Conservation (phyloP, 1,140 invertebrate genomes). For the Sipha flava region DNA sequence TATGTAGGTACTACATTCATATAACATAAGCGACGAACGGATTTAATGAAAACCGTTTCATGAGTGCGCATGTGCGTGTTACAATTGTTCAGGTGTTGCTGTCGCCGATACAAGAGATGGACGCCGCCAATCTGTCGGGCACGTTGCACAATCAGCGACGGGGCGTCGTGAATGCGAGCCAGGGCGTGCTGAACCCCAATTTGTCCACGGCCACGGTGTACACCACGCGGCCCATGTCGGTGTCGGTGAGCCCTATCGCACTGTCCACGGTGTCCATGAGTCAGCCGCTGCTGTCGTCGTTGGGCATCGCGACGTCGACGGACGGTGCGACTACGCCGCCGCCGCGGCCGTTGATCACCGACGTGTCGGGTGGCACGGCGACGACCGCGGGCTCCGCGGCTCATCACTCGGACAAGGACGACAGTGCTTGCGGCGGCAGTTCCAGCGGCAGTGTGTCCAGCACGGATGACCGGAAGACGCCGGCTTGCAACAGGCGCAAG, state of each 20-base stretch:
- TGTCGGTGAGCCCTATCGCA: slow-evolving; percentile 44
- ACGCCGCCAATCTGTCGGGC: slow-evolving; percentile 48
- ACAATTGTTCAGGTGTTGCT: slow-evolving; percentile 55
- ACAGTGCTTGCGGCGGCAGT: slow-evolving; percentile 42
- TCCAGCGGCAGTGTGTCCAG: slow-evolving; percentile 40
- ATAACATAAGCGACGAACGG: no score
- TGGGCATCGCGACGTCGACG: slow-evolving; percentile 43
- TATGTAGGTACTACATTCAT: no score
- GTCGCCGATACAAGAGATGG: slow-evolving; percentile 67
- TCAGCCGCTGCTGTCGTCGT: slow-evolving; percentile 43
- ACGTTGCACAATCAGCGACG: slow-evolving; percentile 7
- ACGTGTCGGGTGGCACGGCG: slow-evolving; percentile 25
- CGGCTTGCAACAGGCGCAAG: slow-evolving; percentile 46
- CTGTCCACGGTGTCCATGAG: slow-evolving; percentile 44
- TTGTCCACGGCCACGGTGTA: slow-evolving; percentile 56
- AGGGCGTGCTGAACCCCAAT: slow-evolving; percentile 60
- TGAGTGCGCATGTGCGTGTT: neutral
- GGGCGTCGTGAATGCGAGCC: slow-evolving; percentile 55
- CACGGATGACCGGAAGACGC: slow-evolving; percentile 45
- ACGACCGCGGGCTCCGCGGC: slow-evolving; percentile 28
- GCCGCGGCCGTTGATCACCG: neutral
- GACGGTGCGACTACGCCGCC: neutral
- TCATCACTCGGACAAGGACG: slow-evolving; percentile 45
- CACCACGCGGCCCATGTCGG: slow-evolving; percentile 44
- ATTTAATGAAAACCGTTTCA: no score